Evolutionary conservation across 2,113 vertebrate genomes (phyloP), one percentile per base, ranked within the genome.

Genomic region (Amazona guildingii): DNA sequence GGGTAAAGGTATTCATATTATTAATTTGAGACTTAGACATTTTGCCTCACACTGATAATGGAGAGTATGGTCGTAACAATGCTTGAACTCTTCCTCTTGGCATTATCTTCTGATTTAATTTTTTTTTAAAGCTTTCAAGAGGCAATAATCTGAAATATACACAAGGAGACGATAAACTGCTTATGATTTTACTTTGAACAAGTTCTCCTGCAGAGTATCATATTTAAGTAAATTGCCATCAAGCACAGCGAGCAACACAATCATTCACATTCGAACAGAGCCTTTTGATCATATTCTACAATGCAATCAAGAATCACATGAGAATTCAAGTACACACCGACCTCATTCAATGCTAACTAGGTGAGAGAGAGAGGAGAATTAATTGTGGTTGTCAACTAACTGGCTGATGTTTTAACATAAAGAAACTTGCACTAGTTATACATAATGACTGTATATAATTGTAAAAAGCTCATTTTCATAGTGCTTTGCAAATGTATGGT

Each of bases 141-240:
- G 66, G 93, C 91, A 98, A 90, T 97, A 97, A 95, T 96, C 92
- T 13, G 82, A 98, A 98, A 97, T 97, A 92, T 93, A 75, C 15
- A 95, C 95, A 98, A 98, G 98, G 98, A 98, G 98, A 98, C 4
- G 83, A 98, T 98, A 98, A 98, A 98, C 92, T 95, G 91, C 94
- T 95, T 98, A 96, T 94, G 96, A 97, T 92, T 98, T 97, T 90
- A 89, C 97, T 98, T 98, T 98, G 98, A 98, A 98, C 94, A 83
- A 80, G 73, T 97, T 98, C 98, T 97, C 98, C 97, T 98, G 97
- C 97, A 97, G 97, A 98, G 97, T 98, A 98, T 98, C 98, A 97
- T 97, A 97, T 98, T 98, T 97, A 98, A 98, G 97, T 97, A 98
- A 98, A 98, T 98, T 98, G 97, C 97, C 94, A 97, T 97, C 96